Percentiles rank a stretch among this genome's conserved stretches.
Evolutionary conservation across 2,797 vertebrate genomes (phyloP).

Genomic region (Thamnophis elegans): DNA sequence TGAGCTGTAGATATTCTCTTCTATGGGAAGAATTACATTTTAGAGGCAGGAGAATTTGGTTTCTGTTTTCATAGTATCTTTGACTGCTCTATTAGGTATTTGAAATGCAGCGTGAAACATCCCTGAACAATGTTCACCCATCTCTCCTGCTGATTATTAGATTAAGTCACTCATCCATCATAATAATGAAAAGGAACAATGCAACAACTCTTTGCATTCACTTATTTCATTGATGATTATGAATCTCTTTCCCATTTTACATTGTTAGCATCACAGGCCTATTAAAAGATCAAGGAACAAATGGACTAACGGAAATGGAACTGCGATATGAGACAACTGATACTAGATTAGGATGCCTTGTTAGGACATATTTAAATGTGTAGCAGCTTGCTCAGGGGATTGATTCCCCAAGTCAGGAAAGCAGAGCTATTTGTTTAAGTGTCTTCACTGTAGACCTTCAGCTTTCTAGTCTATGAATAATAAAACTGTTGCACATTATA

Average conservation of each 20-base stretch:
- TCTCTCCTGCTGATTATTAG: background rate
- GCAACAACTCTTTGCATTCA: background rate
- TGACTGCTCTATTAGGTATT: background rate
- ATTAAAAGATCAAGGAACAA: background rate
- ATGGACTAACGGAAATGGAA: background rate
- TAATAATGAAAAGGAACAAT: background rate
- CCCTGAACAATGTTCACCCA: background rate
- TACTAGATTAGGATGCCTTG: background rate
- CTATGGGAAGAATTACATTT: background rate
- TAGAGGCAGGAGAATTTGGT: background rate
- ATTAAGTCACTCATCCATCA: background rate
- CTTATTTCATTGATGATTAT: rapidly evolving
- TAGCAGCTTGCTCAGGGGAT: background rate
- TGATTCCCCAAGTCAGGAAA: background rate
- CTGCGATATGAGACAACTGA: background rate
- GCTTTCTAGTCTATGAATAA: background rate
- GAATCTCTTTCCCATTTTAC: background rate
- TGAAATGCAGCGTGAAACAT: background rate
- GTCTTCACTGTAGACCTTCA: background rate
- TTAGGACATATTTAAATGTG: background rate
- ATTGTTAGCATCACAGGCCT: background rate
- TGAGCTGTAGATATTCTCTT: background rate
- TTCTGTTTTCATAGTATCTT: background rate
- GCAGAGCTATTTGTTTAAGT: background rate
- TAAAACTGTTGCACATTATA: background rate